Percentiles rank a stretch among this genome's conserved stretches.
Conservation (phyloP, 2,888 invertebrate species). For the Drepana falcataria region DNA sequence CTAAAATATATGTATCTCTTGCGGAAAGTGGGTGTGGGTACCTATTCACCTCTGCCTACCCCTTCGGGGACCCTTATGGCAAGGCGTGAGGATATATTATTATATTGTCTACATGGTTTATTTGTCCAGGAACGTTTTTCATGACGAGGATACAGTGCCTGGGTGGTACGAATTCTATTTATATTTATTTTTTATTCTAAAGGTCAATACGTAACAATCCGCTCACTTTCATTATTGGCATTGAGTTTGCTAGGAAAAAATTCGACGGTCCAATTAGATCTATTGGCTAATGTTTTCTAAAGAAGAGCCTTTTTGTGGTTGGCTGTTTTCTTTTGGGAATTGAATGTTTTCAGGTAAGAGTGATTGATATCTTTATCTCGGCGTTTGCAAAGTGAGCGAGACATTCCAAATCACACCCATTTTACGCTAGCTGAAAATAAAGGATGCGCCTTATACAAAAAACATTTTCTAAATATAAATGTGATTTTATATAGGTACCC, state of each 20-base stretch:
- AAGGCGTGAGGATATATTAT: too few relatives aligned
- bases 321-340: constrained; percentile 43
- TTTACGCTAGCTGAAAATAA: constrained; percentile 17
- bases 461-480: background rate
- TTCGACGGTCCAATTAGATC: constrained; percentile 20
- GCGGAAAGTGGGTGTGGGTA: too few relatives aligned
- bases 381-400: constrained; percentile 44
- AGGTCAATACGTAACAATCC: background rate
- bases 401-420: constrained; percentile 43
- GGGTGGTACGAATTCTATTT: too few relatives aligned
- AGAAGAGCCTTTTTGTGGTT: constrained; percentile 35
- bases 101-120: too few relatives aligned
- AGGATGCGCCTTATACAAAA: background rate
- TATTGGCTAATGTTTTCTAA: constrained; percentile 31
- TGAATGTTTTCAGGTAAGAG: constrained; percentile 51
- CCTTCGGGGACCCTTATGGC: too few relatives aligned
- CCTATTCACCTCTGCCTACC: too few relatives aligned
- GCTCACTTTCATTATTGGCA: background rate
- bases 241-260: background rate
- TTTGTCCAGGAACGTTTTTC: too few relatives aligned
- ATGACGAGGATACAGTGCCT: too few relatives aligned
- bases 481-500: too few relatives aligned
- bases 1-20: too few relatives aligned
- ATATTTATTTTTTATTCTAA: too few relatives aligned
- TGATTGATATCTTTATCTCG: constrained; percentile 58